Conservation (phyloP, 2,797 vertebrate genomes). For the Melanogrammus aeglefinus region DNA sequence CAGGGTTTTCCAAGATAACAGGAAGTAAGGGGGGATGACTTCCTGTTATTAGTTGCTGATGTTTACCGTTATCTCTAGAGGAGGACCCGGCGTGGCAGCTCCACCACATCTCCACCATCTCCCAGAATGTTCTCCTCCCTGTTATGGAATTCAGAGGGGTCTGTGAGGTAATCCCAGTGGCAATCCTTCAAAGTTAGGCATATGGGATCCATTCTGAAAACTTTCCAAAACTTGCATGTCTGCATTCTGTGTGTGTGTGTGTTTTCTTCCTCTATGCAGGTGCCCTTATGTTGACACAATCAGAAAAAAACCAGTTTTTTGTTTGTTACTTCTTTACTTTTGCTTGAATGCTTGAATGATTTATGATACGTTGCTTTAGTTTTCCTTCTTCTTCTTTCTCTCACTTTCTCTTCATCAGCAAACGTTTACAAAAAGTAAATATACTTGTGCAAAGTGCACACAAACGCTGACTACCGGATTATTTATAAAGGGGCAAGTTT, state of each 20-base stretch:
- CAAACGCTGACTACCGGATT: neutral
- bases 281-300: neutral
- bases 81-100: slow-evolving; percentile 52
- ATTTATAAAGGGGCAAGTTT: neutral
- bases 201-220: slow-evolving; percentile 17
- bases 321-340: neutral
- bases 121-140: slow-evolving; percentile 47
- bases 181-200: slow-evolving; percentile 35
- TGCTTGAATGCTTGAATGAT: neutral
- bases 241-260: slow-evolving; percentile 3
- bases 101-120: slow-evolving; percentile 1
- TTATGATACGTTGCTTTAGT: neutral
- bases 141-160: slow-evolving; percentile 23
- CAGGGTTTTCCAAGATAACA: slow-evolving; percentile 57
- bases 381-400: slow-evolving; percentile 14
- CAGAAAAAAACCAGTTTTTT: neutral
- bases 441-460: neutral
- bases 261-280: neutral
- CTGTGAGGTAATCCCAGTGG: slow-evolving; percentile 58
- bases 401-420: neutral
- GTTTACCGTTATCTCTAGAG: slow-evolving; percentile 69
- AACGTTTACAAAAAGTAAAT: neutral
- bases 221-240: slow-evolving; percentile 36
- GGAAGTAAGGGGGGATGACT: slow-evolving; percentile 67
- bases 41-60: slow-evolving; percentile 69